These are phyloP conservation scores for Nymphalis io DNA, from an alignment of 1,140 invertebrate genomes.

Conservation along the genomic window DNA sequence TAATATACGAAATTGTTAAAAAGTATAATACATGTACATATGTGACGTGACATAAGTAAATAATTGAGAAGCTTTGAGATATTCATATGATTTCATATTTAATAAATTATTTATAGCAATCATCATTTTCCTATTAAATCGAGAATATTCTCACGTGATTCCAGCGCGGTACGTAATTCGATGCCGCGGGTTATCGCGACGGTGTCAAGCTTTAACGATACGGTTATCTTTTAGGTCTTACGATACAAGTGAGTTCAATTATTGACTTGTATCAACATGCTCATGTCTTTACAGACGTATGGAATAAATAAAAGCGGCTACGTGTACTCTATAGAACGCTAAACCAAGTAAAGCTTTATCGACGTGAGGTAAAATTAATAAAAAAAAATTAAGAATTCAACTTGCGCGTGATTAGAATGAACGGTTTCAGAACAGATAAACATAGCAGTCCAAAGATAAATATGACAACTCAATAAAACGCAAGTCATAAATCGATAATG, in stretches of 20 bases:
- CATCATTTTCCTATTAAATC: constrained; percentile 10
- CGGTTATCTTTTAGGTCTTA: constrained; percentile 24
- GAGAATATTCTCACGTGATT: constrained; percentile 39
- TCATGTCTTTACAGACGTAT: constrained; percentile 15
- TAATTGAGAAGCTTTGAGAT: neutral
- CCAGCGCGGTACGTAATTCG: constrained; percentile 17
- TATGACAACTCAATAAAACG: neutral
- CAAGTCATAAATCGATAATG: constrained; percentile 1
- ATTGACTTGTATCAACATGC: constrained; percentile 27
- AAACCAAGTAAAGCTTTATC: neutral
- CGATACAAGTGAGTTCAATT: constrained; percentile 39
- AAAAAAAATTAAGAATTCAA: neutral
- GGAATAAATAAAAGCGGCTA: constrained; percentile 23
- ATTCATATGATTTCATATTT: neutral
- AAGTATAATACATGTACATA: too few relatives aligned
- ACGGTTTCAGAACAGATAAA: neutral
- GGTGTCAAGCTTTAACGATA: constrained; percentile 37
- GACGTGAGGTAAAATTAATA: neutral
- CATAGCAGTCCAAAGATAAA: neutral
- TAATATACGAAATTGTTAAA: too few relatives aligned
- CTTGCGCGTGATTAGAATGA: neutral
- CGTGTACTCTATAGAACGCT: neutral
- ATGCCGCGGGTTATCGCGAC: constrained; percentile 32
- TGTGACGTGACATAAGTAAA: too few relatives aligned
- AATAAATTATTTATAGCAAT: neutral